Conservation (phyloP, 2,113 vertebrate genomes). For the Propithecus coquereli region DNA sequence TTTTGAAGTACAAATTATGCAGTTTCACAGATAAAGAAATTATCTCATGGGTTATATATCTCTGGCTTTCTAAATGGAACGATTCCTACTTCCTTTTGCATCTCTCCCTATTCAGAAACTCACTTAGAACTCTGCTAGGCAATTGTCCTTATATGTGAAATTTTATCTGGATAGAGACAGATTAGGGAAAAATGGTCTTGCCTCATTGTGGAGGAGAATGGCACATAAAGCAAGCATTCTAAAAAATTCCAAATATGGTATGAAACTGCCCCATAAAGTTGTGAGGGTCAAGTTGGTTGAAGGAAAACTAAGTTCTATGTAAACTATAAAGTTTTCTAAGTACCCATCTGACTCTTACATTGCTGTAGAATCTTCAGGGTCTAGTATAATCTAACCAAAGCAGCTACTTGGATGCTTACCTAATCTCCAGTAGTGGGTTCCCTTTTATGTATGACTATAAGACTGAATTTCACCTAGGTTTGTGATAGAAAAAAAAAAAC, state of each 20-base stretch:
- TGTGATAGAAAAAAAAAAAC: not conserved
- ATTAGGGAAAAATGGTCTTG: not conserved
- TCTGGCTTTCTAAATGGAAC: not conserved
- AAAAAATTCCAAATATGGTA: not conserved
- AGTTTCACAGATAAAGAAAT: not conserved
- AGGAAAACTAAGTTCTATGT: not conserved
- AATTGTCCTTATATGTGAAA: not conserved
- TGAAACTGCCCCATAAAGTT: not conserved
- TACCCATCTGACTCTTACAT: not conserved
- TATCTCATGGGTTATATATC: not conserved
- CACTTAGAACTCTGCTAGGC: not conserved
- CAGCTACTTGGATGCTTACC: not conserved
- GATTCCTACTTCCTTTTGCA: not conserved
- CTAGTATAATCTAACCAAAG: not conserved
- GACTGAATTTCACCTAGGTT: not conserved
- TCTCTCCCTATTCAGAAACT: not conserved
- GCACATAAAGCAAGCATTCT: not conserved
- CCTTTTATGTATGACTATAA: not conserved
- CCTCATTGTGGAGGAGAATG: not conserved
- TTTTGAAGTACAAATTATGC: conserved; percentile 26
- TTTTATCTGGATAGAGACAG: conserved; percentile 3
- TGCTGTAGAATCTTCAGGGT: not conserved
- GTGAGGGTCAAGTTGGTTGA: not conserved
- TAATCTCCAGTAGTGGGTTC: not conserved
- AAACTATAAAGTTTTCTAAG: not conserved